Base-by-base conservation (phyloP, 2,888 invertebrate species). In the Ceramica pisi region DNA sequence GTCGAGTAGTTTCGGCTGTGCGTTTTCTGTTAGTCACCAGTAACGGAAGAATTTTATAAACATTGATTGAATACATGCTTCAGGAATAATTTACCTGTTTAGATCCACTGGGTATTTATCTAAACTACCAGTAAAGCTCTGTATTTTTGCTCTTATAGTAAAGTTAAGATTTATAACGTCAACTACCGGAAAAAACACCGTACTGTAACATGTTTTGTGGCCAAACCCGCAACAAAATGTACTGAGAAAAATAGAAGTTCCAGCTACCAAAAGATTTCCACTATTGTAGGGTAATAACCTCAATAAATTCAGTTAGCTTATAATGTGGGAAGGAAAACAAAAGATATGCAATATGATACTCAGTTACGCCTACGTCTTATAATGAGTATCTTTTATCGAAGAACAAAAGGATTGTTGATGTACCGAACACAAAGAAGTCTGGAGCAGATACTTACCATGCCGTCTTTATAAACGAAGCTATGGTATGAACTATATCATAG, bases 351-450 rank as follows among this genome's bases (percentile, higher is more conserved):
- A 74, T 9, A 23, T 23, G 48, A 80, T 67, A 66, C 19, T 31
- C 35, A 53, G 41, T 5, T 56, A 50, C 50, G 19, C 50, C 46
- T 26, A 10, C 35, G 50, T 44, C 44, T 31, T 38, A 46, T 59
- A 38, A 56, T 66, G 26, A 46, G 44, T 60, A 57, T 72, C 46
- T 80, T 67, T 75, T 81, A 73, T 67, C 41, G 16, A 53, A 80
- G 66, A 82, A 79, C 80, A 82, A 80, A 74, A 62, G 65, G 41
- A 48, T 70, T 67, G 50, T 14, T 71, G 31, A 19, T 50, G 46
- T 62, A 35, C 35, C 7, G 31, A 79, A 64, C 62, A 82, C 71
- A 70, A 72, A 79, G 74, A 62, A 14, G 56, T 79, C 79, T 44
- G 19, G n/a, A 62, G 74, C 62, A 79, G 74, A 75, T 44, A 60